phyloP scores from a whole-genome alignment of 2,888 invertebrate genomes.

The Notocelia uddmanniana region DNA sequence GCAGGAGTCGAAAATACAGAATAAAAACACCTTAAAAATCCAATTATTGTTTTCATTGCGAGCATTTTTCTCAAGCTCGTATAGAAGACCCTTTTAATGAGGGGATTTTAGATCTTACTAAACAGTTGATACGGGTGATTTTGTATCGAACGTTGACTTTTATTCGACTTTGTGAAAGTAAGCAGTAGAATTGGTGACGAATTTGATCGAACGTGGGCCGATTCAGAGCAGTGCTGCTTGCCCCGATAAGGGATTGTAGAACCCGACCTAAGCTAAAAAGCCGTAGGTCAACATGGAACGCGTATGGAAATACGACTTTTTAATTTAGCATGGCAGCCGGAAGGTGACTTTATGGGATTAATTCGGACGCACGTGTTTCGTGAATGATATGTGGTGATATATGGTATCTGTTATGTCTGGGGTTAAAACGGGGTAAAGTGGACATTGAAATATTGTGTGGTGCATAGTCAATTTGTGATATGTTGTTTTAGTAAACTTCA shows the following conservation, averaged over 20 bases:
- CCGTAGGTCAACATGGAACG: background rate
- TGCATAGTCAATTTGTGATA: background rate
- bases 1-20: background rate
- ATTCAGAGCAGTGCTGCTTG: slow-evolving; percentile 11
- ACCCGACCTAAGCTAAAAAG: background rate
- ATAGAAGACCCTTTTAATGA: background rate
- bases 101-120: background rate
- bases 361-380: slow-evolving; percentile 18
- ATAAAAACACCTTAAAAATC: slow-evolving; percentile 19
- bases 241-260: slow-evolving; percentile 7
- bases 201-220: slow-evolving; percentile 23
- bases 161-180: background rate
- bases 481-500: background rate
- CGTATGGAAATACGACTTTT: background rate
- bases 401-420: slow-evolving; percentile 1
- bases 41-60: slow-evolving; percentile 22
- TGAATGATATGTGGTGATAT: slow-evolving; percentile 1
- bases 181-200: slow-evolving; percentile 15
- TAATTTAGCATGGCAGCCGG: background rate
- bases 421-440: background rate
- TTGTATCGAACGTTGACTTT: background rate
- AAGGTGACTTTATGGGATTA: slow-evolving; percentile 25
- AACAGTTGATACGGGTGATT: background rate
- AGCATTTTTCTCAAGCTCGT: background rate
- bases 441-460: background rate